These are phyloP conservation scores for Agrochola circellaris DNA, from an alignment of 2,888 invertebrate genomes.

Conservation along the genomic window DNA sequence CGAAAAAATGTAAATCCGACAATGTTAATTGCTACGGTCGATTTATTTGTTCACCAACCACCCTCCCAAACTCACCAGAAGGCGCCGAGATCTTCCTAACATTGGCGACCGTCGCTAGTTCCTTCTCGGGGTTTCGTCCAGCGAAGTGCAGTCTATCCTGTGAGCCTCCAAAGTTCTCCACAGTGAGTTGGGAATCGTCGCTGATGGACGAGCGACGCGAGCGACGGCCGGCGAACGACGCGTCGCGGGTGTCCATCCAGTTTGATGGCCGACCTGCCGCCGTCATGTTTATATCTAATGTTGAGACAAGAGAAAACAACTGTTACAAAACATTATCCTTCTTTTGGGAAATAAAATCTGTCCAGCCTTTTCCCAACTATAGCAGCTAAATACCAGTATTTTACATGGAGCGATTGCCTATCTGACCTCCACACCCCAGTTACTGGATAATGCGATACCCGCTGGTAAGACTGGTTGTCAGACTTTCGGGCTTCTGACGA, in stretches of 20 bases:
- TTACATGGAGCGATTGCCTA: too few species aligned
- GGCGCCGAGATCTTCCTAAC: constrained; percentile 89
- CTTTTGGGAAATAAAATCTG: too few species aligned
- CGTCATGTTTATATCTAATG: constrained; percentile 56
- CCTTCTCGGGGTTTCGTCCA: constrained; percentile 95
- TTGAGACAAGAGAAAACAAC: background rate
- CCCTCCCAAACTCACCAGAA: constrained; percentile 75
- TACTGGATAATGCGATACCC: too few species aligned
- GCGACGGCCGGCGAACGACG: constrained; percentile 94
- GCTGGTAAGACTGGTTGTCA: too few species aligned
- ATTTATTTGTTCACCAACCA: background rate
- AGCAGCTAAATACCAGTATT: too few species aligned
- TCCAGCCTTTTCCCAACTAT: too few species aligned
- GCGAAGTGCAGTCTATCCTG: constrained; percentile 97
- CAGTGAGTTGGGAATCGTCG: constrained; percentile 97
- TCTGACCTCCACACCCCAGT: too few species aligned
- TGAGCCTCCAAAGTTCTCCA: constrained; percentile 98
- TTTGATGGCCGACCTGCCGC: constrained; percentile 96
- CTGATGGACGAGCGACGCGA: constrained; percentile 95
- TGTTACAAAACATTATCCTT: too few species aligned
- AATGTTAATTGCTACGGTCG: too few species aligned
- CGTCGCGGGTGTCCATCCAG: constrained; percentile 92
- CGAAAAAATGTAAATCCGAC: too few species aligned
- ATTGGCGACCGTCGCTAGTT: constrained; percentile 88
- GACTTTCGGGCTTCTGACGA: too few species aligned